phyloP scores from a whole-genome alignment of 2,888 invertebrate species.

The Drosophila antonietae region DNA sequence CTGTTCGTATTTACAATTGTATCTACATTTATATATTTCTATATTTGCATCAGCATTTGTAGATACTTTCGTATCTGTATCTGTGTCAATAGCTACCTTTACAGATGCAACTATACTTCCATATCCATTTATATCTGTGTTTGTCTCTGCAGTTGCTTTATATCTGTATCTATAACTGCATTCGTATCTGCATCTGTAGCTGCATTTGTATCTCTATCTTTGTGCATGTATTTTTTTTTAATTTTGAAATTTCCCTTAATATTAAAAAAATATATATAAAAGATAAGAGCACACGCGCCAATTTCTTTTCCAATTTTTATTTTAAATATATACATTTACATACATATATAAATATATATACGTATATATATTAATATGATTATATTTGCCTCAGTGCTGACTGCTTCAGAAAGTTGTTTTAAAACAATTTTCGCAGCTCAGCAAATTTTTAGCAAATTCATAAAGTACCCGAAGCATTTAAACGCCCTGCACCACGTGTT shows the following conservation, averaged over 20 bases:
- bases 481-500: slow-evolving; percentile 22
- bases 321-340: slow-evolving; percentile 1
- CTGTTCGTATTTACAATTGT: background rate
- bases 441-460: slow-evolving; percentile 16
- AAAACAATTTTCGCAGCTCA: slow-evolving; percentile 26
- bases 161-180: slow-evolving; percentile 8
- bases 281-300: slow-evolving; percentile 37
- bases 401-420: slow-evolving; percentile 20
- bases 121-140: background rate
- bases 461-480: slow-evolving; percentile 21
- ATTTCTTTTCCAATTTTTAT: slow-evolving; percentile 8
- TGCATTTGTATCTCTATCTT: background rate
- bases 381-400: slow-evolving; percentile 29
- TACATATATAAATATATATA: background rate
- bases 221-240: background rate
- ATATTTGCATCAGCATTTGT: background rate
- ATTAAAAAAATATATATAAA: slow-evolving; percentile 3
- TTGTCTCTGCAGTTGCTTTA: background rate
- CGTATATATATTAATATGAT: slow-evolving; percentile 3
- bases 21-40: background rate
- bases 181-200: slow-evolving; percentile 10
- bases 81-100: background rate
- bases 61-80: background rate
- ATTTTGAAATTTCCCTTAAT: background rate
- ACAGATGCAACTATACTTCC: background rate